Evolutionary conservation across 2,797 vertebrate species (phyloP).

Genomic region (Steatocranus sp.): DNA sequence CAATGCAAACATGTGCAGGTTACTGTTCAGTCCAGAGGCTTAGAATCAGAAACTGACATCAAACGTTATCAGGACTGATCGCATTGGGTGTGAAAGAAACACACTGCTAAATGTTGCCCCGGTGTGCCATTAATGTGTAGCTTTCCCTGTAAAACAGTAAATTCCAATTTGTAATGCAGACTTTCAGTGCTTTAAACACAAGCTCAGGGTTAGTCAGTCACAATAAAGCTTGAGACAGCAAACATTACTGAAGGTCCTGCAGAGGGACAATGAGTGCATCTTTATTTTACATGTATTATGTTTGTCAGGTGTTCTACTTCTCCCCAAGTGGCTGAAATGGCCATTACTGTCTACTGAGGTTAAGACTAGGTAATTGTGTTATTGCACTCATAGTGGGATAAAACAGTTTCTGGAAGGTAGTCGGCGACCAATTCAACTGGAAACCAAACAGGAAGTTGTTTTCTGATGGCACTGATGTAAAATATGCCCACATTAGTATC

Average conservation of each 20-base stretch:
- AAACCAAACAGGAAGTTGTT: neutral
- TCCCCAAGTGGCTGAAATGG: neutral
- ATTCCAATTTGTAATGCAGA: neutral
- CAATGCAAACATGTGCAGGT: neutral
- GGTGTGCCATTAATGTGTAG: neutral
- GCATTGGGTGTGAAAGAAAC: neutral
- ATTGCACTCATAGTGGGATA: neutral
- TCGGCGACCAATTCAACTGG: neutral
- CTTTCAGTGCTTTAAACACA: neutral
- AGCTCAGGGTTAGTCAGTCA: neutral
- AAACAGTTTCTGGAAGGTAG: neutral
- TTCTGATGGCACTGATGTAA: neutral
- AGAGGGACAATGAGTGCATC: neutral
- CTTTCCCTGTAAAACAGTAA: neutral
- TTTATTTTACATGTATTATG: neutral
- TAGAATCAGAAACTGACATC: neutral
- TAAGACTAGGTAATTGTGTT: neutral
- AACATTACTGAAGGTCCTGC: neutral
- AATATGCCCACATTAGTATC: neutral
- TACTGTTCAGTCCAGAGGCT: neutral
- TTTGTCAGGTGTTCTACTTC: rapidly evolving
- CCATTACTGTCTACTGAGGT: neutral
- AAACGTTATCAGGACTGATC: neutral
- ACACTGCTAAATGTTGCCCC: neutral
- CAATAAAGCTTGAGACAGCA: neutral